Conservation (phyloP, 1,140 invertebrate genomes). For the Brachionus asplanchnoidis region DNA sequence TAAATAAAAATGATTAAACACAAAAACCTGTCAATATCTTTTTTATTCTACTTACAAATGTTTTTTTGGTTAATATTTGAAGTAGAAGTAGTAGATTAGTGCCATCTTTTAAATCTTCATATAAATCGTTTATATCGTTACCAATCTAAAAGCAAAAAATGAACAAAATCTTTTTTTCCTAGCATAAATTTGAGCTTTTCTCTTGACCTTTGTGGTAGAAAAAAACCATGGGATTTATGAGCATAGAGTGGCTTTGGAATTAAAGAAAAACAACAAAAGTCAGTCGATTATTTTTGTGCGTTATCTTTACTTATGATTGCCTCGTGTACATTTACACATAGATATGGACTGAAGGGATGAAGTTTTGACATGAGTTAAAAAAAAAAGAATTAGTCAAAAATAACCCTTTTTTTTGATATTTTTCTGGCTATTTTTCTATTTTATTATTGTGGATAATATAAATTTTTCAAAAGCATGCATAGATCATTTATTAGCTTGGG, state of each 20-base stretch:
- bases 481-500: neutral
- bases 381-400: too few species aligned
- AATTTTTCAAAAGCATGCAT: neutral
- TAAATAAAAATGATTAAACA: neutral
- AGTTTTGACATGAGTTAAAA: too few species aligned
- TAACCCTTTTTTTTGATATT: too few species aligned
- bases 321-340: neutral
- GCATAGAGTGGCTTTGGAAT: neutral
- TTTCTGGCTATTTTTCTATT: neutral
- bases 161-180: neutral
- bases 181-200: neutral
- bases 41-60: slow-evolving; percentile 22
- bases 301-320: slow-evolving; percentile 5
- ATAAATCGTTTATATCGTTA: slow-evolving; percentile 18
- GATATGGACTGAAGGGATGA: too few species aligned
- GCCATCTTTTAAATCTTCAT: slow-evolving; percentile 14
- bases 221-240: neutral
- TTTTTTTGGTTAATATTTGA: slow-evolving; percentile 29
- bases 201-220: neutral
- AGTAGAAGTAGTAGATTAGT: neutral
- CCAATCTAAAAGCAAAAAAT: neutral
- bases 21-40: neutral
- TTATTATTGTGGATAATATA: neutral
- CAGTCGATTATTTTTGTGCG: neutral
- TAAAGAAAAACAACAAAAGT: neutral